Evolutionary conservation across 2,888 invertebrate genomes (phyloP).

Genomic region (Cerceris rybyensis): DNA sequence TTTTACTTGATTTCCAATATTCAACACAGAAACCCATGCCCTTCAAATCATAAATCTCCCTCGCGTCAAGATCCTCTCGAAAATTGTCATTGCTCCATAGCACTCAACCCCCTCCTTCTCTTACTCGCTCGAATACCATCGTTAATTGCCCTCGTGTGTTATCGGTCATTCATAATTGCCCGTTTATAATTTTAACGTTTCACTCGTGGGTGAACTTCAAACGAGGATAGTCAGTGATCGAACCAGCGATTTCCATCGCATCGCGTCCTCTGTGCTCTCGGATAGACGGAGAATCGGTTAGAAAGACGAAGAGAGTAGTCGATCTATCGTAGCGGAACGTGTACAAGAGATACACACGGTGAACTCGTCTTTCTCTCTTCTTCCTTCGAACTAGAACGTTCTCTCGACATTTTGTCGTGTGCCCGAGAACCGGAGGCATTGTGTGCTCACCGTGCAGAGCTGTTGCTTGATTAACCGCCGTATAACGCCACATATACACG

Average conservation of each 20-base stretch:
- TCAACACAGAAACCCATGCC: no score
- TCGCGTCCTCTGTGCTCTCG: conserved; percentile 33
- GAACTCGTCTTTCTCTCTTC: conserved; percentile 44
- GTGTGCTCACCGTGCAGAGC: conserved; percentile 62
- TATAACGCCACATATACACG: conserved; percentile 63
- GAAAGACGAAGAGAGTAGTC: conserved; percentile 9
- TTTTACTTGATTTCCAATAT: no score
- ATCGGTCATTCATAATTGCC: not conserved
- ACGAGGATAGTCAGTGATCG: conserved; percentile 29
- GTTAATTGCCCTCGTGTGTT: not conserved
- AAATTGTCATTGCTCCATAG: no score
- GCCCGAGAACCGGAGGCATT: conserved; percentile 51
- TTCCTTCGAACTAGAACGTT: conserved; percentile 21
- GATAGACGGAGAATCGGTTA: conserved; percentile 7
- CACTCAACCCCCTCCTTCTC: no score
- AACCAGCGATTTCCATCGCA: conserved; percentile 32
- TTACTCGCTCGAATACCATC: no score
- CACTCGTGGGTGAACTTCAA: conserved; percentile 3
- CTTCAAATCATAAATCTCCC: no score
- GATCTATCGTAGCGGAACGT: conserved; percentile 56
- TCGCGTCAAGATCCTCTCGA: no score
- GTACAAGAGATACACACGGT: conserved; percentile 46
- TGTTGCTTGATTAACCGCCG: conserved; percentile 76
- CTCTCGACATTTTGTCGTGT: conserved; percentile 41
- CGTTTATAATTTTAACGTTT: conserved; percentile 4